Percentiles rank a stretch among this genome's conserved stretches.
Conservation (phyloP, 2,113 vertebrate genomes). For the Peucedramus taeniatus region DNA sequence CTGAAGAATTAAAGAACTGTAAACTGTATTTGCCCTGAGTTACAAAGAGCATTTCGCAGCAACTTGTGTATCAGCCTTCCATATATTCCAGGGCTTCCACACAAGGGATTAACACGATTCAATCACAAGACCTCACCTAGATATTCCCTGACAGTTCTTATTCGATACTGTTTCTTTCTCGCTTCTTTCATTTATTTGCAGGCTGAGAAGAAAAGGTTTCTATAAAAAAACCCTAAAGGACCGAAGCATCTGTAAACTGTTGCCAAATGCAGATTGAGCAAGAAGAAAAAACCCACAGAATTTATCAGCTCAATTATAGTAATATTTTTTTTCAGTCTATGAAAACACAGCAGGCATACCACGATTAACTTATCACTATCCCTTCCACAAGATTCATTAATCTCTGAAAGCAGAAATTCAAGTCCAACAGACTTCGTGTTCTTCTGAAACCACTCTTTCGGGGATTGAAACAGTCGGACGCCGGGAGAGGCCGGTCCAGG, state of each 20-base stretch:
- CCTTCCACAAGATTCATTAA: slow-evolving; percentile 16
- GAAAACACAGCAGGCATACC: neutral
- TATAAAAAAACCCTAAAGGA: neutral
- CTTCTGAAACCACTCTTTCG: neutral
- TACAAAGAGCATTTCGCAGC: neutral
- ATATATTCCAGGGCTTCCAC: accelerated
- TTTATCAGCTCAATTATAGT: slow-evolving; percentile 31
- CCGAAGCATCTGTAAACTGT: neutral
- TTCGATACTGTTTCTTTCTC: neutral
- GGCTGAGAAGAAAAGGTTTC: neutral
- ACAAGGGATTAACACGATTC: neutral
- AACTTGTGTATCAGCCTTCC: neutral
- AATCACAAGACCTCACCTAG: neutral
- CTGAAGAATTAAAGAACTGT: neutral
- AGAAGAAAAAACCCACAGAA: neutral
- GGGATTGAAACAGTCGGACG: neutral
- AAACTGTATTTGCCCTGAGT: neutral
- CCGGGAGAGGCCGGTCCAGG: neutral
- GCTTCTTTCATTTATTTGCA: neutral
- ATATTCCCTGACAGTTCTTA: neutral
- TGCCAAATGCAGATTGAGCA: neutral
- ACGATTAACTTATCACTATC: slow-evolving; percentile 38
- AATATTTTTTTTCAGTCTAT: neutral
- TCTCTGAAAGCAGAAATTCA: neutral
- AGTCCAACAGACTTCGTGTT: neutral